These are phyloP conservation scores for Albula goreensis DNA, from an alignment of 2,113 vertebrate genomes.

Conservation along the genomic window DNA sequence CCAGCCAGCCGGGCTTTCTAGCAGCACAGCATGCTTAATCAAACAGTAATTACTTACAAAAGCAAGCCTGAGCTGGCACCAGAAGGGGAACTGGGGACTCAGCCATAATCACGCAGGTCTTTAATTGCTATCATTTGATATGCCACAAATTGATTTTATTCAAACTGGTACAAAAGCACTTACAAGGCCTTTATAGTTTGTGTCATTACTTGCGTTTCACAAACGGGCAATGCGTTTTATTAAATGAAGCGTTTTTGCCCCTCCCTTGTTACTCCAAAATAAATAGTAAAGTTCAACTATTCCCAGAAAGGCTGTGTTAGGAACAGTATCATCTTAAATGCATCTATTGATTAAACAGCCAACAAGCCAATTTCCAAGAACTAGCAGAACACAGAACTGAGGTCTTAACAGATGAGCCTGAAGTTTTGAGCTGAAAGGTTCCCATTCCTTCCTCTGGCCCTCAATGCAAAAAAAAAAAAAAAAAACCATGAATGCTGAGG, in stretches of 20 bases:
- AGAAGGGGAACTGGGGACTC: conserved; percentile 50
- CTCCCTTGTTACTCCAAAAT: not conserved
- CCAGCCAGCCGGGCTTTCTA: conserved; percentile 59
- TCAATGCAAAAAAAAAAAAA: not conserved
- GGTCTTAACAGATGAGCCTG: not conserved
- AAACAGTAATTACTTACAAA: conserved; percentile 75
- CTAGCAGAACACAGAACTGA: not conserved
- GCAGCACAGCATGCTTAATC: conserved; percentile 70
- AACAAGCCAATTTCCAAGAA: not conserved
- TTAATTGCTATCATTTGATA: conserved; percentile 59
- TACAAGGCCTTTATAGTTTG: not conserved
- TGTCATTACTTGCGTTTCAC: not conserved
- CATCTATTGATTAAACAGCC: not conserved
- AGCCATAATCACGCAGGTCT: conserved; percentile 64
- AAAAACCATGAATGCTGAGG: too few relatives aligned
- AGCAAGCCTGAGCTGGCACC: conserved; percentile 67
- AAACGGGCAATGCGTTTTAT: not conserved
- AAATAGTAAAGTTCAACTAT: not conserved
- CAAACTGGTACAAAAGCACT: conserved; percentile 43
- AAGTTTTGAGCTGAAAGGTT: not conserved
- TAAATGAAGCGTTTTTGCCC: not conserved
- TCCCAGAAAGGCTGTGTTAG: not conserved
- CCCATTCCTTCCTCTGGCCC: not conserved
- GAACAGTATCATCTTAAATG: not conserved
- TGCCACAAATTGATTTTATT: conserved; percentile 48